Evolutionary conservation across 2,113 vertebrate genomes (phyloP).

Genomic region (Hepsetus odoe): DNA sequence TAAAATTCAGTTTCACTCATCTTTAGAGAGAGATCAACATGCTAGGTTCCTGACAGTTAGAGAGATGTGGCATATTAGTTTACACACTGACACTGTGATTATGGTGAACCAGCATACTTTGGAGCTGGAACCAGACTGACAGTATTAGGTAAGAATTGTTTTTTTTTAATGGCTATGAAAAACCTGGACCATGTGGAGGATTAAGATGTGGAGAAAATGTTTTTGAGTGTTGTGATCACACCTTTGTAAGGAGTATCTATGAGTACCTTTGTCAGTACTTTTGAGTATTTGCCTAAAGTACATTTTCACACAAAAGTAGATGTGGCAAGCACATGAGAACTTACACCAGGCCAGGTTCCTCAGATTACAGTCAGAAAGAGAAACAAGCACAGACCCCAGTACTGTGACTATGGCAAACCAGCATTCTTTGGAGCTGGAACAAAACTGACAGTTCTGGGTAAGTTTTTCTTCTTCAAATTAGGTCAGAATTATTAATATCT

Average conservation of each 20-base stretch:
- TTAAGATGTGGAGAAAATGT: not conserved
- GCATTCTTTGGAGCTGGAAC: constrained; percentile 57
- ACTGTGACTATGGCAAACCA: constrained; percentile 45
- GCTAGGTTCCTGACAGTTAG: too few species aligned
- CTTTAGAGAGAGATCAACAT: too few species aligned
- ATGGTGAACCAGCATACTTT: not conserved
- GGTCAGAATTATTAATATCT: not conserved
- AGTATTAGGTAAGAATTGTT: constrained; percentile 1
- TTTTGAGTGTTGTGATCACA: too few species aligned
- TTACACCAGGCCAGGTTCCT: not conserved
- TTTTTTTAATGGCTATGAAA: too few species aligned
- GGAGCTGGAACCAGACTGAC: constrained; percentile 1
- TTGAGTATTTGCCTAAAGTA: not conserved
- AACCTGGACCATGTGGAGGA: too few species aligned
- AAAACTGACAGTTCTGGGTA: constrained; percentile 59
- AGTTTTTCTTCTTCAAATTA: constrained; percentile 4
- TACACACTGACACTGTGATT: not conserved
- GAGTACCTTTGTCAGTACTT: too few species aligned
- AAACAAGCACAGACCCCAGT: constrained; percentile 11
- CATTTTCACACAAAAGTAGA: not conserved
- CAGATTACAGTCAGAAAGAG: not conserved
- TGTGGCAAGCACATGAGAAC: not conserved
- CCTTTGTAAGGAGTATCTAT: too few species aligned
- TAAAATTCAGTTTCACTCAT: too few species aligned
- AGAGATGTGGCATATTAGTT: not conserved